Percentiles rank a stretch among this genome's conserved stretches.
Evolutionary conservation across 53 echinoderm and acorn worm genomes (phyloP).

Genomic region (Paelopatides confundens): DNA sequence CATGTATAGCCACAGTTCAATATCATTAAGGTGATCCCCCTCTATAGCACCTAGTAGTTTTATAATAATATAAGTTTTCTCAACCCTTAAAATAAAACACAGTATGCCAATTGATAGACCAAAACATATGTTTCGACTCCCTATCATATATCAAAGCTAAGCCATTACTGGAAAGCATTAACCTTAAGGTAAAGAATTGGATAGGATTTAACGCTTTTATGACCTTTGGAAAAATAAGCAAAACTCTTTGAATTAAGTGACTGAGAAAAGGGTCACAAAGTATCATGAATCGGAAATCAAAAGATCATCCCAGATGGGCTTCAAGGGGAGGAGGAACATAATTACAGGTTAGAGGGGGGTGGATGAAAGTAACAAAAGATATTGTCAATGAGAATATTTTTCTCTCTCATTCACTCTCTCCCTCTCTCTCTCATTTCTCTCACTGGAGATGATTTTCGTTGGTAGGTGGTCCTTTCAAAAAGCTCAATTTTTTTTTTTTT

Average conservation of each 20-base stretch:
- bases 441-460: conserved; percentile 6
- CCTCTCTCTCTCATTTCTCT: not conserved
- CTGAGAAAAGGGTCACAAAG: conserved; percentile 38
- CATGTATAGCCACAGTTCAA: conserved; percentile 6
- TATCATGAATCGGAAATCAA: conserved; percentile 31
- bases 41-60: not conserved
- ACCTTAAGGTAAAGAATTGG: conserved; percentile 13
- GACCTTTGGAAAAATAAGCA: conserved; percentile 25
- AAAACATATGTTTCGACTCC: conserved; percentile 40
- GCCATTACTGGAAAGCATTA: conserved; percentile 32
- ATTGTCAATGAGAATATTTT: not conserved
- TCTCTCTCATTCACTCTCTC: not conserved
- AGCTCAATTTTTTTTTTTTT: not conserved
- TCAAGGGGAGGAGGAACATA: conserved; percentile 15
- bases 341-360: conserved; percentile 10
- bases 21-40: conserved; percentile 21
- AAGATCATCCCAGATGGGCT: conserved; percentile 25
- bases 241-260: conserved; percentile 22
- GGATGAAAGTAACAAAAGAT: conserved; percentile 2
- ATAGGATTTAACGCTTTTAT: conserved; percentile 28
- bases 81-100: not conserved
- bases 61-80: not conserved
- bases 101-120: conserved; percentile 39
- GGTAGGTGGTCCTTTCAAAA: conserved; percentile 32
- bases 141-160: conserved; percentile 38